Conservation (phyloP, 1,140 invertebrate species). For the Conus betulinus region DNA sequence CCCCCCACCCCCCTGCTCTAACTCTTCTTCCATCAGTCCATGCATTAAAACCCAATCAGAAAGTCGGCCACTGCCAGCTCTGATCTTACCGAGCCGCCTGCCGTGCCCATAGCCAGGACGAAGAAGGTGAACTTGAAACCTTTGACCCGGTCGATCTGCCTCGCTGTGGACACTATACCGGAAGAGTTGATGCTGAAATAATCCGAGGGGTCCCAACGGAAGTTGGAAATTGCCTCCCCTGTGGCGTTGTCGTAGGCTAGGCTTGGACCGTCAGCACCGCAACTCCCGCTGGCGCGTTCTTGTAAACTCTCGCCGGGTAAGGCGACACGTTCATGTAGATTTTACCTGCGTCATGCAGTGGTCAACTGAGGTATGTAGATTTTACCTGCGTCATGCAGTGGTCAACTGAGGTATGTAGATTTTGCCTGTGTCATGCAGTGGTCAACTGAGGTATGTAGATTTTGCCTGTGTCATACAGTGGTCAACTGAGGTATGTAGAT, state of each 20-base stretch:
- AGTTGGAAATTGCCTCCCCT: constrained; percentile 34
- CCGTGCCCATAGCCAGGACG: constrained; percentile 31
- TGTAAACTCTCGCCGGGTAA: constrained; percentile 52
- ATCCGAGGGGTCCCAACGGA: constrained; percentile 35
- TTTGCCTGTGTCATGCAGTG: too few species aligned
- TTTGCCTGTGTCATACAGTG: not conserved
- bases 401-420: not conserved
- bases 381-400: constrained; percentile 4
- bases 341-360: constrained; percentile 20
- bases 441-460: not conserved
- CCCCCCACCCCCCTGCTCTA: too few species aligned
- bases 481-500: not conserved
- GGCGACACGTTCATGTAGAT: constrained; percentile 42
- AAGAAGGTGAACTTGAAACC: constrained; percentile 52
- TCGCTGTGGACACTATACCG: constrained; percentile 46
- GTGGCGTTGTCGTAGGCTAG: constrained; percentile 54
- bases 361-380: not conserved
- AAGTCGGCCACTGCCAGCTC: too few species aligned
- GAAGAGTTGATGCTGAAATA: constrained; percentile 52
- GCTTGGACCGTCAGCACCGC: constrained; percentile 49
- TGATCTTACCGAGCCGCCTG: not conserved
- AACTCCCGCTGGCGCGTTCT: constrained; percentile 47
- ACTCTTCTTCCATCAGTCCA: too few species aligned
- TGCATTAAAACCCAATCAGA: too few species aligned
- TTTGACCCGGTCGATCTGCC: constrained; percentile 42